phyloP scores from a whole-genome alignment of 2,888 invertebrate genomes.

The Pristionchus japonicus region DNA sequence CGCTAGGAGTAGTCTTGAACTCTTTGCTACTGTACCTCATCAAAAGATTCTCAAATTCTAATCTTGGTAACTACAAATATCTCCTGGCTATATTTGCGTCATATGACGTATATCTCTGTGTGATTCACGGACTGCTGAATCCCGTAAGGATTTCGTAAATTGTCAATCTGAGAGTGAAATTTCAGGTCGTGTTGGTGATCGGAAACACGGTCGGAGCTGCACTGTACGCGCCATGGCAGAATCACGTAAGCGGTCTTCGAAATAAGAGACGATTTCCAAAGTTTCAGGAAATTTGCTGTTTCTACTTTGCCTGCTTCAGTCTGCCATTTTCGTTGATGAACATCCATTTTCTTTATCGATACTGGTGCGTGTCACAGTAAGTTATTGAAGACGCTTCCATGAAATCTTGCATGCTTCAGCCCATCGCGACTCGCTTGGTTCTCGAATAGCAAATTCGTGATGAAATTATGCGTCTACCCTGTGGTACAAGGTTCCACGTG shows the following conservation, averaged over 20 bases:
- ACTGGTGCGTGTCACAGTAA: neutral
- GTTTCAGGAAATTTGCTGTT: neutral
- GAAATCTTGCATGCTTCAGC: neutral
- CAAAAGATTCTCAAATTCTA: neutral
- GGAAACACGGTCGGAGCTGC: neutral
- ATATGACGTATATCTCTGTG: neutral
- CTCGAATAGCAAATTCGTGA: neutral
- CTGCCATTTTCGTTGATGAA: neutral
- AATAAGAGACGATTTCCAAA: no score
- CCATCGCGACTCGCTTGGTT: neutral
- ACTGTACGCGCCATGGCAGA: neutral
- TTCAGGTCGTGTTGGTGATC: neutral
- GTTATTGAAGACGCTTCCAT: neutral
- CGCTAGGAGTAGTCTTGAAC: neutral
- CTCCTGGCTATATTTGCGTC: neutral
- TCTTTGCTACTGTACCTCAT: neutral
- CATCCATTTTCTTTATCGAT: neutral
- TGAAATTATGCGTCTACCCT: neutral
- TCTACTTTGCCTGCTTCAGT: neutral
- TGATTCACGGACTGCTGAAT: neutral
- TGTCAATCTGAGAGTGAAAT: neutral
- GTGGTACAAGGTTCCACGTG: neutral
- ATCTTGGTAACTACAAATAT: neutral
- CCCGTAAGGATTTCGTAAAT: neutral
- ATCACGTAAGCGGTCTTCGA: neutral